These are phyloP conservation scores for Elegia similella DNA, from an alignment of 2,888 invertebrate genomes.

Conservation along the genomic window DNA sequence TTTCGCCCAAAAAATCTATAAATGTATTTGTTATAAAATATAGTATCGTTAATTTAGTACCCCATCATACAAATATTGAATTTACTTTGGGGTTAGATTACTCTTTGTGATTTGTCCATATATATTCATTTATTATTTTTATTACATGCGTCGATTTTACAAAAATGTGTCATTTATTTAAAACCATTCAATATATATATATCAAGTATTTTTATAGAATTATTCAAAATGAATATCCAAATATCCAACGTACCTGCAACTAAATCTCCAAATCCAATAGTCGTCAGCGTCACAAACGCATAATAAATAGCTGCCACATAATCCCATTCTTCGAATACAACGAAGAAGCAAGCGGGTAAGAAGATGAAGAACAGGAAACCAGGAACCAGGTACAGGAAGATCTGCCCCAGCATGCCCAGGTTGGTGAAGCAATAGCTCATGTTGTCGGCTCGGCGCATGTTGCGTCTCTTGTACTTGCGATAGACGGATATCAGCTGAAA, in stretches of 20 bases:
- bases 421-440: constrained; percentile 85
- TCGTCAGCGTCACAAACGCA: constrained; percentile 92
- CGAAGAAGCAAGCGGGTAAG: constrained; percentile 91
- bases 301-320: constrained; percentile 93
- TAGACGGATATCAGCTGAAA: constrained; percentile 89
- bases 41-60: too few species aligned
- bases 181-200: too few species aligned
- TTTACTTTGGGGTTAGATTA: too few species aligned
- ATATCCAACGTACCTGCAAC: constrained; percentile 86
- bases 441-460: constrained; percentile 80
- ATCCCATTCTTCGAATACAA: constrained; percentile 92
- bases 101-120: too few species aligned
- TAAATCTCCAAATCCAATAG: constrained; percentile 96
- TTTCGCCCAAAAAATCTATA: too few species aligned
- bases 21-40: too few species aligned
- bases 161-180: too few species aligned
- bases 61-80: too few species aligned
- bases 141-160: too few species aligned
- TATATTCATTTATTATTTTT: too few species aligned
- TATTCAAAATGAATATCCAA: too few species aligned
- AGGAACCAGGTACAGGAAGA: constrained; percentile 92
- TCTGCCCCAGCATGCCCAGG: constrained; percentile 88
- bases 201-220: too few species aligned
- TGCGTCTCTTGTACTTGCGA: constrained; percentile 88
- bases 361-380: constrained; percentile 94